phyloP scores from a whole-genome alignment of 2,113 vertebrate genomes.

The Tachysurus fulvidraco region DNA sequence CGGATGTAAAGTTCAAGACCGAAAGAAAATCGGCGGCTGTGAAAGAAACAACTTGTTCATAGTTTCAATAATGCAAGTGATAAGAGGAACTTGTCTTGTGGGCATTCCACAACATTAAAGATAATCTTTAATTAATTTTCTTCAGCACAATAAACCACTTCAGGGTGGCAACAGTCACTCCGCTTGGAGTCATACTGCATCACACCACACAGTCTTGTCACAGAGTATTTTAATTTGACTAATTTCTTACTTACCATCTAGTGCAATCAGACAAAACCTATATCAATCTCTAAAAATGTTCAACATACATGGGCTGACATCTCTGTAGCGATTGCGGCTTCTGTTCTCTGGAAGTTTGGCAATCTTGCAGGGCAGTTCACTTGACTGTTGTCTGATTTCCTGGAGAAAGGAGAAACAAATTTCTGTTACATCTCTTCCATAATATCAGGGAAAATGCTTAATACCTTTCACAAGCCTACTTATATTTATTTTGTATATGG shows the following conservation, averaged over 20 bases:
- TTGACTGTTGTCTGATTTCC: conserved; percentile 93
- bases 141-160: background rate
- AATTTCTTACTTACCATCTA: background rate
- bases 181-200: background rate
- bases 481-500: conserved; percentile 12
- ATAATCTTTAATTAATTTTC: too few relatives aligned
- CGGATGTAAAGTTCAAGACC: background rate
- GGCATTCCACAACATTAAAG: background rate
- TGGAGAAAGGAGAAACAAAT: conserved; percentile 60
- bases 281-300: background rate
- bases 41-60: background rate
- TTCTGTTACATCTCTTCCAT: background rate
- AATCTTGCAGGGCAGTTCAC: conserved; percentile 93
- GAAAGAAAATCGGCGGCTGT: background rate
- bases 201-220: background rate
- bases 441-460: conserved; percentile 18
- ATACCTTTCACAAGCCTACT: conserved; percentile 39
- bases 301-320: conserved; percentile 97
- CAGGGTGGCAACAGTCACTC: background rate
- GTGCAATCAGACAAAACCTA: background rate
- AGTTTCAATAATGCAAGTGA: background rate
- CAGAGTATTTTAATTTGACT: background rate
- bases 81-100: background rate
- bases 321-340: conserved; percentile 96
- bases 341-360: conserved; percentile 95